These are phyloP conservation scores for Scleropages formosus DNA, from an alignment of 2,797 vertebrate genomes.

Conservation along the genomic window DNA sequence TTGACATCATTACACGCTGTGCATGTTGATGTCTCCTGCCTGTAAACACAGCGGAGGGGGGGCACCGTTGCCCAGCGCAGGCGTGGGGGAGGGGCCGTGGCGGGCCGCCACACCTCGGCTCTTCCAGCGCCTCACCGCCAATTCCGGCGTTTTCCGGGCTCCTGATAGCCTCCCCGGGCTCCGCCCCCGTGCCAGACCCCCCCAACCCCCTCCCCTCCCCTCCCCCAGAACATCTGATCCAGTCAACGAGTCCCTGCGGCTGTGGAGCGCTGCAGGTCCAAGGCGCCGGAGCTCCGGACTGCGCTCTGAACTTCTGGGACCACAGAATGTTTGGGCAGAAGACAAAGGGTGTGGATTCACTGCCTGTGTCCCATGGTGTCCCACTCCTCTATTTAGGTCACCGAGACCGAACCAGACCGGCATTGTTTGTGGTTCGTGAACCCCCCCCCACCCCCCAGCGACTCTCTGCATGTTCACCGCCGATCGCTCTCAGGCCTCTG, in stretches of 20 bases:
- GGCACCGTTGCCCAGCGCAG: no score
- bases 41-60: constrained; percentile 39
- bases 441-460: constrained; percentile 55
- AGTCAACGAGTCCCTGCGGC: constrained; percentile 41
- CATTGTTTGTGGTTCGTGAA: constrained; percentile 68
- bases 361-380: constrained; percentile 74
- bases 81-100: constrained; percentile 26
- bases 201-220: constrained; percentile 22
- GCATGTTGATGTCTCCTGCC: constrained; percentile 53
- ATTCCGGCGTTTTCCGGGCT: background rate
- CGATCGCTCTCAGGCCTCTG: no score
- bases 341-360: constrained; percentile 74
- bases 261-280: constrained; percentile 37
- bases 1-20: constrained; percentile 55
- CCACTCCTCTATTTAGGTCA: constrained; percentile 72
- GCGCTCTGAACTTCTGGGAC: constrained; percentile 62
- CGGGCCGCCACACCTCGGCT: constrained; percentile 25
- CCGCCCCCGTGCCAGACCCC: background rate
- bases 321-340: constrained; percentile 69
- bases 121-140: background rate
- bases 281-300: constrained; percentile 69
- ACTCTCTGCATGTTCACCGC: background rate
- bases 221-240: constrained; percentile 43
- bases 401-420: constrained; percentile 69
- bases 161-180: background rate